These are phyloP conservation scores for Cactoblastis cactorum DNA, from an alignment of 2,888 invertebrate species.

Conservation along the genomic window DNA sequence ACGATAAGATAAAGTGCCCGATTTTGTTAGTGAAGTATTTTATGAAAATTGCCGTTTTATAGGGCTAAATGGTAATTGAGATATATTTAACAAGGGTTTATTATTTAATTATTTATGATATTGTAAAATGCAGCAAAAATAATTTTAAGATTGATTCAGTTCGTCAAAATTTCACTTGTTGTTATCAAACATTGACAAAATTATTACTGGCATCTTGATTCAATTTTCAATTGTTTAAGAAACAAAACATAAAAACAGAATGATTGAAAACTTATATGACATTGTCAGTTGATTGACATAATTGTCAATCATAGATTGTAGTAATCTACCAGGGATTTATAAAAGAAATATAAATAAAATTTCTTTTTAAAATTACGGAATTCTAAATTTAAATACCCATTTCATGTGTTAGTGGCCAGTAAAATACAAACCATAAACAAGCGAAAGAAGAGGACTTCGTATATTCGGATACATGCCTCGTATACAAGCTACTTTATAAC, in stretches of 20 bases:
- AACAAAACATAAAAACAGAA: no score
- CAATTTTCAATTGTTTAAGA: background rate
- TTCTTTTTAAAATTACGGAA: background rate
- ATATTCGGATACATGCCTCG: constrained; percentile 24
- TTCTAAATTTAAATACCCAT: constrained; percentile 9
- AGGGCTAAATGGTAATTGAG: constrained; percentile 1
- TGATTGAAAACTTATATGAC: no score
- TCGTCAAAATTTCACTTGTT: no score
- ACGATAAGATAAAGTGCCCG: constrained; percentile 51
- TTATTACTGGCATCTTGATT: background rate
- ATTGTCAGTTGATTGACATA: no score
- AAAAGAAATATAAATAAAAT: background rate
- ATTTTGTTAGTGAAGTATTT: constrained; percentile 26
- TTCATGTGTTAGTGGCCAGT: constrained; percentile 7
- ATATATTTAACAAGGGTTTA: background rate
- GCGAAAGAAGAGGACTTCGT: constrained; percentile 20
- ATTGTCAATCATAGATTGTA: no score
- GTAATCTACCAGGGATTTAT: no score
- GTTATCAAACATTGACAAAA: no score
- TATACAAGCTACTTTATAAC: constrained; percentile 57
- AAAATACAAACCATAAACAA: constrained; percentile 32
- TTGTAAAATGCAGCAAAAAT: no score
- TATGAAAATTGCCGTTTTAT: constrained; percentile 11
- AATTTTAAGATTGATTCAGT: no score
- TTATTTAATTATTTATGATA: no score